Evolutionary conservation across 53 echinoderm and acorn worm genomes (phyloP).

Genomic region (Crossaster papposus): DNA sequence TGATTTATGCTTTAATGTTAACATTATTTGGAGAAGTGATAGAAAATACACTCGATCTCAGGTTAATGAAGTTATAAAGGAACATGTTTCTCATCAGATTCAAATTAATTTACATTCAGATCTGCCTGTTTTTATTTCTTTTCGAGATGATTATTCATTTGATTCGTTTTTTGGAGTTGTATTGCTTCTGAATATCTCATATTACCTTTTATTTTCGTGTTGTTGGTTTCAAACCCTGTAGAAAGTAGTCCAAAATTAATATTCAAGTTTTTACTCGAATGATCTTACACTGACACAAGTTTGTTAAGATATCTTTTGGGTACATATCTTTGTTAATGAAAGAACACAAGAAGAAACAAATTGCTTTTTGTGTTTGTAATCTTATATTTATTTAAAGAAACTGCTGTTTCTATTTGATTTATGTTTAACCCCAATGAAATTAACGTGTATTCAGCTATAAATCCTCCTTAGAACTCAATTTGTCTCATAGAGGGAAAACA

Average conservation of each 20-base stretch:
- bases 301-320: background rate
- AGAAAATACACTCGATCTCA: background rate
- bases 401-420: background rate
- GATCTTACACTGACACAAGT: background rate
- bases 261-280: background rate
- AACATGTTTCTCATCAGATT: background rate
- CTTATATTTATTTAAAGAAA: background rate
- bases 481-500: background rate
- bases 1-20: background rate
- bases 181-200: background rate
- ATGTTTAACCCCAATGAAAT: background rate
- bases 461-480: background rate
- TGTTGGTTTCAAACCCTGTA: background rate
- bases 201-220: background rate
- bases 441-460: slow-evolving; percentile 10
- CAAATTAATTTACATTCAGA: background rate
- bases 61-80: background rate
- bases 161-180: background rate
- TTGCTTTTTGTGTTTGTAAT: background rate
- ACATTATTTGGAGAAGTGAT: background rate
- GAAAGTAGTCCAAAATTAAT: background rate
- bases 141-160: background rate
- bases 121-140: background rate
- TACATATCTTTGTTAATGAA: no score
- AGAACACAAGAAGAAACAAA: background rate